phyloP scores from a whole-genome alignment of 2,113 vertebrate species.

The Polyodon spathula region DNA sequence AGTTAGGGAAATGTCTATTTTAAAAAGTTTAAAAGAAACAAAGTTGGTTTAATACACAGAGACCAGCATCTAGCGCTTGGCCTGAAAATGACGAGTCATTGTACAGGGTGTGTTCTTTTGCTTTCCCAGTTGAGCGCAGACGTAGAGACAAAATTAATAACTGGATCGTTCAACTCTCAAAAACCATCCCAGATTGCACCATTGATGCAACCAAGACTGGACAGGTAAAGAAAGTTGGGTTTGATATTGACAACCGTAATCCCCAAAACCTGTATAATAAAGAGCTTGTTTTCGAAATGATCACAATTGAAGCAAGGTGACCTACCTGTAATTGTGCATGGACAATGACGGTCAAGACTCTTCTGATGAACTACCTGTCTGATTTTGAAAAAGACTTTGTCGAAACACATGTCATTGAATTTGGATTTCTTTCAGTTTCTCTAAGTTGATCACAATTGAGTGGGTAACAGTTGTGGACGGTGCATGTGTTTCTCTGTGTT shows the following conservation, averaged over 20 bases:
- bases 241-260: too few relatives aligned
- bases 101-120: neutral
- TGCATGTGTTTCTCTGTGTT: conserved; percentile 1
- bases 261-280: too few relatives aligned
- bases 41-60: too few relatives aligned
- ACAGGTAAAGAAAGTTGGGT: conserved; percentile 52
- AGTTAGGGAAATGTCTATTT: too few relatives aligned
- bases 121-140: conserved; percentile 70
- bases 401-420: neutral
- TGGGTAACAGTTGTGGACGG: neutral
- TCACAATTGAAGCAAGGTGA: too few relatives aligned
- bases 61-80: neutral
- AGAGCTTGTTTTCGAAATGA: too few relatives aligned
- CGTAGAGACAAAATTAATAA: conserved; percentile 92
- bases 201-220: conserved; percentile 86
- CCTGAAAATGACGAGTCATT: neutral
- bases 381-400: neutral
- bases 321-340: too few relatives aligned
- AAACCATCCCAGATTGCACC: conserved; percentile 87
- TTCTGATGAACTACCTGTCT: too few relatives aligned
- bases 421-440: neutral
- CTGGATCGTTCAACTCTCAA: conserved; percentile 93
- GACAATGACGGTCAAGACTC: too few relatives aligned
- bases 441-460: neutral
- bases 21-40: too few relatives aligned